Conservation (phyloP, 2,797 vertebrate species). For the Platalea minor region DNA sequence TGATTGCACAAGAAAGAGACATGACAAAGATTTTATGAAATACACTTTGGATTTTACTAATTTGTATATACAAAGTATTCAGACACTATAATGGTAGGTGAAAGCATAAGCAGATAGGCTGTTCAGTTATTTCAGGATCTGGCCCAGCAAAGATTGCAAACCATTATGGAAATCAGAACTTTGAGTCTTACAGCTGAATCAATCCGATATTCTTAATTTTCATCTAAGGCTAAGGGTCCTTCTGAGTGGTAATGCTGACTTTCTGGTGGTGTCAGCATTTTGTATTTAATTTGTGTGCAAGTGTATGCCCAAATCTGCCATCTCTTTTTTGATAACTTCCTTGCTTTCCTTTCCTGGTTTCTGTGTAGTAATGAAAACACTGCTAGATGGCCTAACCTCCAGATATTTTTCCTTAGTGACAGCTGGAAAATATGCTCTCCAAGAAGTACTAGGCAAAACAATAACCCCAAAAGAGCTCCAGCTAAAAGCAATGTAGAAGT, state of each 20-base stretch:
- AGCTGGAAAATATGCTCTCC: neutral
- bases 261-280: neutral
- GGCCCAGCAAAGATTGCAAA: neutral
- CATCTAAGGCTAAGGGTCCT: neutral
- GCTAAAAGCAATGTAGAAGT: neutral
- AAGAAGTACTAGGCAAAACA: neutral
- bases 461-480: neutral
- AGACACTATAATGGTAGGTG: neutral
- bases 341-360: neutral
- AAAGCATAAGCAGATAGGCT: neutral
- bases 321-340: neutral
- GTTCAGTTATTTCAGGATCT: neutral
- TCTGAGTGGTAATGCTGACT: neutral
- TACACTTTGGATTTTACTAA: neutral
- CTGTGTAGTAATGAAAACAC: neutral
- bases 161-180: neutral
- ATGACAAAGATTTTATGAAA: neutral
- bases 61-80: neutral
- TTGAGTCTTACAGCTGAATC: neutral
- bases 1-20: neutral
- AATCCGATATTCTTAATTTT: neutral
- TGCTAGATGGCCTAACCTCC: neutral
- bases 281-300: neutral
- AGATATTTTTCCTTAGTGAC: conserved; percentile 11
- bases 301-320: neutral